These are phyloP conservation scores for Tinamus major DNA, from an alignment of 2,797 vertebrate genomes.

Conservation along the genomic window DNA sequence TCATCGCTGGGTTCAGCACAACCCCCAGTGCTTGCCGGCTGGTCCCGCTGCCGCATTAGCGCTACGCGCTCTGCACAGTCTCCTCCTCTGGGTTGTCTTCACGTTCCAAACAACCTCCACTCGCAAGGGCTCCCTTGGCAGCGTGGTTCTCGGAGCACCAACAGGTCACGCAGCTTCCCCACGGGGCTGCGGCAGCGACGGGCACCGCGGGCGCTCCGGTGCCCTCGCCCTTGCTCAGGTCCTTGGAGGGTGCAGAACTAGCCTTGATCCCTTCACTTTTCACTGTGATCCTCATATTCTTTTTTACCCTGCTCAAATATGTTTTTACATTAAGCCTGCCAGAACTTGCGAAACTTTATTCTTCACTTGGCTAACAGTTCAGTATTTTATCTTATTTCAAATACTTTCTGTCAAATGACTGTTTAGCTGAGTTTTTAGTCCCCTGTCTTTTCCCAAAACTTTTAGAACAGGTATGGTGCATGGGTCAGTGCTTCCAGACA, in stretches of 20 bases:
- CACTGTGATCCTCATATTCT: background rate
- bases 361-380: background rate
- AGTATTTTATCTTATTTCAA: background rate
- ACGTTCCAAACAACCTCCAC: background rate
- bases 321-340: background rate
- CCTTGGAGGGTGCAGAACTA: background rate
- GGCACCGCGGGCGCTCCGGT: background rate
- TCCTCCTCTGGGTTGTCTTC: background rate
- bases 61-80: background rate
- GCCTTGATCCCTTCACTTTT: background rate
- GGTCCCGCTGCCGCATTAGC: accelerated
- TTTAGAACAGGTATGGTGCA: background rate
- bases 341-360: background rate
- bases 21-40: too few species aligned
- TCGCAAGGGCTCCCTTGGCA: background rate
- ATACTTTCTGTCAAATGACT: background rate
- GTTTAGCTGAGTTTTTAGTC: background rate
- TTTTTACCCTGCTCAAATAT: background rate
- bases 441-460: background rate
- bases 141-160: background rate
- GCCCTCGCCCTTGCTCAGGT: background rate
- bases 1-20: accelerated
- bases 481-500: too few species aligned
- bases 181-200: background rate
- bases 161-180: background rate